Percentiles rank a stretch among this genome's conserved stretches.
Conservation (phyloP, 2,797 vertebrate genomes). For the Muscicapa striata region DNA sequence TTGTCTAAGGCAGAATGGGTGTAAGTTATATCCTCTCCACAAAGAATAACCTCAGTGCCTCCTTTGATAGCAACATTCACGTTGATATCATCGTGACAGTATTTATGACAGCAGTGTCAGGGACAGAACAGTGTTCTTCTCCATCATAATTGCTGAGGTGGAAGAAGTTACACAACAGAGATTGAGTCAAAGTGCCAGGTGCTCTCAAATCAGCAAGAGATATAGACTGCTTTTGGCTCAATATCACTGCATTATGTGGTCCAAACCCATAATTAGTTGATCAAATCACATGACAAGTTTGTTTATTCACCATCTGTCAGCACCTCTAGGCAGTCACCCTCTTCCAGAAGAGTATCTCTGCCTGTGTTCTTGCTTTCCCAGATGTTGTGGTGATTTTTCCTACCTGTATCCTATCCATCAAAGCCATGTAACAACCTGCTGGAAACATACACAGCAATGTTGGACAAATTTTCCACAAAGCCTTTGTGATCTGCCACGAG, state of each 20-base stretch:
- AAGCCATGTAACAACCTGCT: slow-evolving; percentile 53
- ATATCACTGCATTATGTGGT: not conserved
- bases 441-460: slow-evolving; percentile 2
- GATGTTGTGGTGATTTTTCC: slow-evolving; percentile 48
- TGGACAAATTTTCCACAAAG: slow-evolving; percentile 44
- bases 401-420: slow-evolving; percentile 39
- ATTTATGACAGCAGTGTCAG: not conserved
- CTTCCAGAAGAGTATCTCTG: not conserved
- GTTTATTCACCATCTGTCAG: slow-evolving; percentile 49
- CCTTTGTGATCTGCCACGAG: not conserved
- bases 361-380: not conserved
- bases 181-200: not conserved
- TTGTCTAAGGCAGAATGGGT: not conserved
- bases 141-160: not conserved
- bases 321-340: slow-evolving; percentile 31
- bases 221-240: not conserved
- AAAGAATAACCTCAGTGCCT: not conserved
- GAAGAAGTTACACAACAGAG: not conserved
- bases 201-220: not conserved
- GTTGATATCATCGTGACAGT: not conserved
- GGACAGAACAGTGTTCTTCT: not conserved
- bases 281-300: slow-evolving; percentile 38
- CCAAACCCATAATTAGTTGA: slow-evolving; percentile 24
- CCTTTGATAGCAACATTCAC: not conserved
- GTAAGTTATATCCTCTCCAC: not conserved